phyloP scores from a whole-genome alignment of 2,797 vertebrate species.

The Spatula versicolor region DNA sequence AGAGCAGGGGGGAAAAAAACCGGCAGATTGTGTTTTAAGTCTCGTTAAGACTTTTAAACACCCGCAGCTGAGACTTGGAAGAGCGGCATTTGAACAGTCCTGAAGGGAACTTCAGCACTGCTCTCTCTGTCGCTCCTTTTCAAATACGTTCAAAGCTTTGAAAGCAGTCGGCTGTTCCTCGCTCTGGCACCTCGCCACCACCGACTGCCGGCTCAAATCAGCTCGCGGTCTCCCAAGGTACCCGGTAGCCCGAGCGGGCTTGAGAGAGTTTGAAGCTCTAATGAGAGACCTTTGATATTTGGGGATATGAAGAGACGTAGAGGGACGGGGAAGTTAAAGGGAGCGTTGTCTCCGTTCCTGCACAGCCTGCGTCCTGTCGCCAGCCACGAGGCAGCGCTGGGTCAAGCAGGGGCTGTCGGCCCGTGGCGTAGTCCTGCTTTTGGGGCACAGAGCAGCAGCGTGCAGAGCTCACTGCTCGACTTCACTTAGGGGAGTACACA shows the following conservation, averaged over 20 bases:
- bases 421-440: not conserved
- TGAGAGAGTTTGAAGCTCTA: conserved; percentile 42
- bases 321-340: conserved; percentile 56
- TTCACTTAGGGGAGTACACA: conserved; percentile 1
- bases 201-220: conserved; percentile 47
- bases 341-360: conserved; percentile 60
- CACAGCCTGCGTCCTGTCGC: conserved; percentile 46
- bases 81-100: conserved; percentile 24
- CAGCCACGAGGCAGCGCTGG: conserved; percentile 45
- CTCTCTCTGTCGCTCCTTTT: conserved; percentile 57
- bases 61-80: conserved; percentile 47
- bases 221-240: conserved; percentile 41
- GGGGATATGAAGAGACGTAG: conserved; percentile 24
- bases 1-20: not conserved
- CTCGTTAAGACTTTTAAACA: conserved; percentile 40
- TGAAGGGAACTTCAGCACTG: conserved; percentile 57
- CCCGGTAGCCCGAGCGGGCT: conserved; percentile 24
- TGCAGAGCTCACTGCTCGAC: conserved; percentile 34
- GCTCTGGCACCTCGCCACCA: conserved; percentile 43
- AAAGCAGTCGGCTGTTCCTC: conserved; percentile 55
- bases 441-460: conserved; percentile 43
- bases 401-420: conserved; percentile 54
- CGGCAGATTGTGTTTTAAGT: conserved; percentile 52
- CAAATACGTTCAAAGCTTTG: conserved; percentile 72
- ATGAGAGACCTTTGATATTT: conserved; percentile 65